These are phyloP conservation scores for Hartigia nigra DNA, from an alignment of 2,888 invertebrate genomes.

Conservation along the genomic window DNA sequence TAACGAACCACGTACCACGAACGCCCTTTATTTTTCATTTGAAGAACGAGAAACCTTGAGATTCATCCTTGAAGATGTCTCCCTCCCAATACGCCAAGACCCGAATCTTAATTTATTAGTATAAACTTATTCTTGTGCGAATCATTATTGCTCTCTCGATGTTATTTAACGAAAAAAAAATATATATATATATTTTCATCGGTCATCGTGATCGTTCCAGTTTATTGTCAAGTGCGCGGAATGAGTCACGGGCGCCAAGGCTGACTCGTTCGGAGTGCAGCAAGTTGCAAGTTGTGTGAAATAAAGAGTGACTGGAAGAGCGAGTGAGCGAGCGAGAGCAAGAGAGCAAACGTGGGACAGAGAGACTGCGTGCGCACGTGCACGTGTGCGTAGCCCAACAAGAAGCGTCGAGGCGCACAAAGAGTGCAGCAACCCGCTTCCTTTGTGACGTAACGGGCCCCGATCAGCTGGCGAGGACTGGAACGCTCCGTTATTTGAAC, in stretches of 20 bases:
- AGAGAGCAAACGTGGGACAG: background rate
- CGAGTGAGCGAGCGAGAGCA: background rate
- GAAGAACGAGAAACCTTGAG: background rate
- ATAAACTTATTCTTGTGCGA: background rate
- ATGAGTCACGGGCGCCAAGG: constrained; percentile 43
- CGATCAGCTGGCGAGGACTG: constrained; percentile 17
- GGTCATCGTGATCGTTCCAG: constrained; percentile 41
- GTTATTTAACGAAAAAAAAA: background rate
- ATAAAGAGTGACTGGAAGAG: background rate
- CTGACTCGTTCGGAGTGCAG: constrained; percentile 23
- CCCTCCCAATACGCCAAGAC: background rate
- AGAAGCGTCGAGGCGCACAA: background rate
- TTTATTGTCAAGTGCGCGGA: constrained; percentile 35
- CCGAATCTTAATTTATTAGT: background rate
- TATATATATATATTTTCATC: background rate
- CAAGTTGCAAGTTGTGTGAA: constrained; percentile 1
- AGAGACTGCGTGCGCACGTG: constrained; percentile 16
- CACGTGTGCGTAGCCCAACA: constrained; percentile 6
- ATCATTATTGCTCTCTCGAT: background rate
- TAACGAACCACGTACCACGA: background rate
- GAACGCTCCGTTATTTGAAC: constrained; percentile 20
- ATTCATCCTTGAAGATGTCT: background rate
- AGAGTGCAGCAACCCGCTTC: constrained; percentile 41
- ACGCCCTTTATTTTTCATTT: background rate
- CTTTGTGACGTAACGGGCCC: constrained; percentile 39